Base-by-base conservation (phyloP, 1,140 invertebrate genomes). In the Ips typographus region DNA sequence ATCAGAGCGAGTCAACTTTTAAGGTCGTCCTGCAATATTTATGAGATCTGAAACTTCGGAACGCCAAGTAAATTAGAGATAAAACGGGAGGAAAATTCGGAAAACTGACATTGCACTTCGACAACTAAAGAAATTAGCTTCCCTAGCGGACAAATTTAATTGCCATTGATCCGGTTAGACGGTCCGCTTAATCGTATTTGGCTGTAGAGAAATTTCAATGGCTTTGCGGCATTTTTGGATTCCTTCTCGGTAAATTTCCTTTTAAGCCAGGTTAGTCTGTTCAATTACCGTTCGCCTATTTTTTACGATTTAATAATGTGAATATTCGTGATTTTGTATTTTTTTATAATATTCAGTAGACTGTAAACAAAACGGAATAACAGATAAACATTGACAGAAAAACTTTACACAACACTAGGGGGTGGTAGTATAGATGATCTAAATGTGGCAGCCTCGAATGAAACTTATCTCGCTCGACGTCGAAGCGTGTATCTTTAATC, bases 341-440 rank as follows among this genome's bases (percentile, higher is more conserved):
- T 49, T 49, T 49, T 22, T 8, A 49, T 49, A 3, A 49, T 22
- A 66, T 41, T 40, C 53, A 58, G 22, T 47, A 66, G 64, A 66
- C 64, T 66, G 64, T 57, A 66, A 66, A 66, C 64, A 44, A 5
- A 43, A 56, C n/a, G 42, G 37, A 58, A 58, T 66, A 66, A 66
- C 58, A 58, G 53, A 66, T 66, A 66, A 58, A 66, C 64, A 66
- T 66, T 58, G 55, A 49, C 6, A 58, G 53, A 66, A 66, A 66
- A 66, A 57, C 41, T 66, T 66, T 57, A 44, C 55, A 49, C 38
- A 38, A 42, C 40, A 44, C 8, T 22, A 58, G 53, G 2, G 44
- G 36, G 52, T n/a, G 57, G 42, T n/a, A 68, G 52, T 39, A 68
- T n/a, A 62, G 66, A 68, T 68, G 60, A 68, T 68, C 58, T 68